phyloP scores from a whole-genome alignment of 2,888 invertebrate genomes.

The Boloria euphrosyne region DNA sequence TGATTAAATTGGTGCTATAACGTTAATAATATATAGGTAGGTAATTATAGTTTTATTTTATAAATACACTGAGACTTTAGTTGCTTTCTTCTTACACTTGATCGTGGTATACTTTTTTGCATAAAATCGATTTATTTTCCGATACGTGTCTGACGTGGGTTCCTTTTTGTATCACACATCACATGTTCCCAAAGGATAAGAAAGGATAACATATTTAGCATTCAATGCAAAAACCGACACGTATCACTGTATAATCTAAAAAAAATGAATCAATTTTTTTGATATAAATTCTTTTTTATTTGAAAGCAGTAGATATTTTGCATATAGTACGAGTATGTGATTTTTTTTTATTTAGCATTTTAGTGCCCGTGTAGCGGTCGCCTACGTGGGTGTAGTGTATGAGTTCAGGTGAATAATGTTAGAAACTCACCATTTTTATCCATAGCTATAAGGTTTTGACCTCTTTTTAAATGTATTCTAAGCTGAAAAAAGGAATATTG shows the following conservation, averaged over 20 bases:
- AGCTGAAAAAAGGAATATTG: constrained; percentile 96
- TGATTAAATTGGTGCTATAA: too few species aligned
- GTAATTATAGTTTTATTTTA: too few species aligned
- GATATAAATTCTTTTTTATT: not conserved
- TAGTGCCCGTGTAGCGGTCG: constrained; percentile 37
- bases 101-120: too few species aligned
- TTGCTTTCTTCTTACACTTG: too few species aligned
- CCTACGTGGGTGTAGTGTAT: constrained; percentile 38
- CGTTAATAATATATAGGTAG: too few species aligned
- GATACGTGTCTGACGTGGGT: too few species aligned
- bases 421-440: constrained; percentile 93
- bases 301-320: constrained; percentile 3
- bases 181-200: too few species aligned
- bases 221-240: too few species aligned
- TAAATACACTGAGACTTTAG: too few species aligned
- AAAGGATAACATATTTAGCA: too few species aligned
- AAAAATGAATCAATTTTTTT: not conserved
- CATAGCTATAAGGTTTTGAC: constrained; percentile 94
- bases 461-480: constrained; percentile 93
- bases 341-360: constrained; percentile 17
- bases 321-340: not conserved
- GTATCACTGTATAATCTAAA: not conserved
- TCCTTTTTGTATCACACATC: too few species aligned
- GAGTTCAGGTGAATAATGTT: constrained; percentile 31
- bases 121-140: too few species aligned